These are phyloP conservation scores for Drosophila fungiperda DNA, from an alignment of 2,888 invertebrate genomes.

Conservation along the genomic window DNA sequence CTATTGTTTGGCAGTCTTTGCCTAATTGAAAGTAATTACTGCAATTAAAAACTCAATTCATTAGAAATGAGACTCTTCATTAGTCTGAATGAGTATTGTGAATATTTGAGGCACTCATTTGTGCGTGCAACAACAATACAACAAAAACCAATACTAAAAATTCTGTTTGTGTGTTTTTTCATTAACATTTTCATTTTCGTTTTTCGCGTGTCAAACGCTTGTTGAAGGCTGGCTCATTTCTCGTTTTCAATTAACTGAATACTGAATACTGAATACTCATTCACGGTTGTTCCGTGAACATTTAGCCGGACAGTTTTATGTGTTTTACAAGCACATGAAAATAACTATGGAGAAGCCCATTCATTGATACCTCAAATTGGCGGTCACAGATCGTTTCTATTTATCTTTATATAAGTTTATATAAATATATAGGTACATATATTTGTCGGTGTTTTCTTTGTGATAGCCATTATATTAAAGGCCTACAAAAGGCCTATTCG, in stretches of 20 bases:
- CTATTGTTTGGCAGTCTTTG: conserved; percentile 35
- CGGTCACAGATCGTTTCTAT: conserved; percentile 45
- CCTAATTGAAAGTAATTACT: conserved; percentile 77
- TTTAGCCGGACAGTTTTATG: conserved; percentile 15
- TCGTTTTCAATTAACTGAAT: conserved; percentile 38
- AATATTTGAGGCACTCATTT: conserved; percentile 14
- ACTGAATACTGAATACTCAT: conserved; percentile 1
- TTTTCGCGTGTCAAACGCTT: conserved; percentile 65
- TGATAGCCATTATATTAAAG: not conserved
- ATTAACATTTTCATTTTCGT: conserved; percentile 60
- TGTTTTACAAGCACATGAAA: not conserved
- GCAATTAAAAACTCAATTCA: conserved; percentile 63
- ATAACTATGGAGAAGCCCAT: conserved; percentile 22
- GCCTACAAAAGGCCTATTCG: no score
- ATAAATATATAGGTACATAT: not conserved
- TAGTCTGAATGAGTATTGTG: conserved; percentile 3
- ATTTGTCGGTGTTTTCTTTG: conserved; percentile 27
- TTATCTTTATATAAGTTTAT: not conserved
- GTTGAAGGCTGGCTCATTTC: conserved; percentile 40
- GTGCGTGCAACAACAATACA: conserved; percentile 15
- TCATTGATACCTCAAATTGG: conserved; percentile 71
- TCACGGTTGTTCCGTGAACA: conserved; percentile 12
- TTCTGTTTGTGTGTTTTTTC: conserved; percentile 41
- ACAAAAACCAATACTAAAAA: not conserved
- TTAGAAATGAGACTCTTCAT: conserved; percentile 43